Percentiles rank a stretch among this genome's conserved stretches.
These are phyloP conservation scores for Trachelus tabidus DNA, from an alignment of 2,888 invertebrate genomes.

Conservation along the genomic window DNA sequence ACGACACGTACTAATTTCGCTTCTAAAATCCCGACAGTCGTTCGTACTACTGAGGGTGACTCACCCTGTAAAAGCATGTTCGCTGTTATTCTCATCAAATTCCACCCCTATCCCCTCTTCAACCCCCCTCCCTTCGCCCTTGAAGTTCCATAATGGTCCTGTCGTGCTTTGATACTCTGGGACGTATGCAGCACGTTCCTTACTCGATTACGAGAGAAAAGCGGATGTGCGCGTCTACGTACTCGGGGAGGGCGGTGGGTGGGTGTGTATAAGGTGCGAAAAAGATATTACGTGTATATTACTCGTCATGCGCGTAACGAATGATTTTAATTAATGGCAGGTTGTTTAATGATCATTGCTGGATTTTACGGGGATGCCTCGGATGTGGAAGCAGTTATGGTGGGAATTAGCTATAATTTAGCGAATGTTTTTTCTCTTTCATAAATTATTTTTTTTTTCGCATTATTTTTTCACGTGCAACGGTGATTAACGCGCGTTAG, in stretches of 20 bases:
- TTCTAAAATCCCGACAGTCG: not conserved
- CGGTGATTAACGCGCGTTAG: not conserved
- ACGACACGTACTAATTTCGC: slow-evolving; percentile 9
- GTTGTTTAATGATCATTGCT: not conserved
- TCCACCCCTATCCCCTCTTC: not conserved
- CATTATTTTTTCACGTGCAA: not conserved
- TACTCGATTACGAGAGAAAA: not conserved
- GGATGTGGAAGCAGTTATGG: not conserved
- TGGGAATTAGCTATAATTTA: not conserved
- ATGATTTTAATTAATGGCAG: not conserved
- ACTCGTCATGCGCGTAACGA: not conserved
- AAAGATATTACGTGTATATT: not conserved
- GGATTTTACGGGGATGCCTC: not conserved
- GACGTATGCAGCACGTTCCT: not conserved
- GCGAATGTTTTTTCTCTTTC: not conserved
- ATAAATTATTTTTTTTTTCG: not conserved
- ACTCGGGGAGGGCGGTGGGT: not conserved
- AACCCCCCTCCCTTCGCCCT: too few species aligned
- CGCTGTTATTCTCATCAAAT: not conserved
- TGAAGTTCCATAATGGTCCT: not conserved
- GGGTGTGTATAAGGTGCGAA: not conserved
- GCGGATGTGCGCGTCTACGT: not conserved
- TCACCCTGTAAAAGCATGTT: not conserved
- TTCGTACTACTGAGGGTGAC: not conserved
- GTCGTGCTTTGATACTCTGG: not conserved